Evolutionary conservation across 2,797 vertebrate genomes (phyloP), one percentile per base, ranked within the genome.

Genomic region (Setipinna tenuifilis): DNA sequence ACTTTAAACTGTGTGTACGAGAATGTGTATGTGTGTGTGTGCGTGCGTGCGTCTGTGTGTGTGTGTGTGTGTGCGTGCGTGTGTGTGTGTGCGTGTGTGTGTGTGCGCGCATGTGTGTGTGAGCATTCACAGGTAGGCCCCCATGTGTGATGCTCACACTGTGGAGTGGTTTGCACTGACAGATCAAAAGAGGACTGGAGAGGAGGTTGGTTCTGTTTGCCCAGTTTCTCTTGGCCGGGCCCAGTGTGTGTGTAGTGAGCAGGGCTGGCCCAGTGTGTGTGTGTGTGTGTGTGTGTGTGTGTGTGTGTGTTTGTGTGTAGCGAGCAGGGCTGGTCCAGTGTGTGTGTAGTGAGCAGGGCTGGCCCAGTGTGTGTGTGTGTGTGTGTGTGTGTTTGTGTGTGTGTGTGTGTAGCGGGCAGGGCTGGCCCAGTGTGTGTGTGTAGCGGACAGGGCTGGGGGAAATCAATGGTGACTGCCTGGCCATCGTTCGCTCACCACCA

Each of bases 261-360:
- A 41, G 87, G 85, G 86, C 88, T n/a, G n/a, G n/a, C n/a, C n/a
- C n/a, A n/a, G n/a, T n/a, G n/a, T n/a, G n/a, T n/a, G n/a, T n/a
- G n/a, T n/a, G n/a, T n/a, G n/a, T n/a, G n/a, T n/a, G n/a, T n/a
- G n/a, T n/a, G n/a, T n/a, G n/a, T n/a, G n/a, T n/a, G n/a, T n/a
- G n/a, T n/a, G n/a, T n/a, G n/a, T n/a, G n/a, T n/a, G n/a, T n/a
- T n/a, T 48, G n/a, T n/a, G n/a, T n/a, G n/a, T n/a, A n/a, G n/a
- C n/a, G n/a, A n/a, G n/a, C n/a, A n/a, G n/a, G n/a, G n/a, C n/a
- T n/a, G 82, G 81, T 82, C 86, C 86, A 7, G 2, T 54, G 50
- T 48, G n/a, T 91, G 88, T 88, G 85, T 87, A 86, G 85, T 81
- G 83, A 83, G 68, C 86, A 41, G 87, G 85, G 86, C 88, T n/a